Conservation (phyloP, 2,888 invertebrate genomes). For the Sipunculus nudus region DNA sequence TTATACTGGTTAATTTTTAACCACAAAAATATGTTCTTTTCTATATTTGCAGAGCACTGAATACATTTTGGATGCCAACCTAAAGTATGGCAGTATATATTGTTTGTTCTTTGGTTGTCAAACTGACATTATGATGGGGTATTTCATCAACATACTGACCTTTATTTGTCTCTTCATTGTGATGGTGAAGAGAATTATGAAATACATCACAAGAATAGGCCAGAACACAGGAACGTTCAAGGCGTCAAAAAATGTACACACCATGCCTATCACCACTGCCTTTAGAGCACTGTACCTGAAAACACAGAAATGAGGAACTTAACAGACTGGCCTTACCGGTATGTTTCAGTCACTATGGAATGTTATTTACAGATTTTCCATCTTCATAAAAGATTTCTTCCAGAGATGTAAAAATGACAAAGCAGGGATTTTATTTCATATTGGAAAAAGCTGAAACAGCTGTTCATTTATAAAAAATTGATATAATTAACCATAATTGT, state of each 20-base stretch:
- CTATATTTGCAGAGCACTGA: neutral
- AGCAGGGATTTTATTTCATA: too few relatives aligned
- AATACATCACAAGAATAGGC: slow-evolving; percentile 99
- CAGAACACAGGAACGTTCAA: slow-evolving; percentile 99
- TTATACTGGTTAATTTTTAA: too few relatives aligned
- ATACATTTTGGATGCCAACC: neutral
- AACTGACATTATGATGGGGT: neutral
- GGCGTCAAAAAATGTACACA: slow-evolving; percentile 95
- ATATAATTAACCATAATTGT: too few relatives aligned
- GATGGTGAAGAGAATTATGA: slow-evolving; percentile 96
- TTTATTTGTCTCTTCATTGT: slow-evolving; percentile 99
- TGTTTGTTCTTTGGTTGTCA: neutral
- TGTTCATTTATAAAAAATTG: too few relatives aligned
- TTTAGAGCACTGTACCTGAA: slow-evolving; percentile 87
- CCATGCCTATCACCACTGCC: slow-evolving; percentile 87
- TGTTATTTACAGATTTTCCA: too few relatives aligned
- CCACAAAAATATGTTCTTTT: too few relatives aligned
- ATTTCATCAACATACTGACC: slow-evolving; percentile 71
- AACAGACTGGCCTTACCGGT: too few relatives aligned
- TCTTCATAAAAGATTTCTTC: too few relatives aligned
- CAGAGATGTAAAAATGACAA: too few relatives aligned
- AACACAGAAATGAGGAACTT: too few relatives aligned
- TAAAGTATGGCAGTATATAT: neutral
- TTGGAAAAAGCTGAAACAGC: too few relatives aligned
- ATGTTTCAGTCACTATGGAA: too few relatives aligned